phyloP scores from a whole-genome alignment of 2,888 invertebrate genomes.

The Melieria crassipennis region DNA sequence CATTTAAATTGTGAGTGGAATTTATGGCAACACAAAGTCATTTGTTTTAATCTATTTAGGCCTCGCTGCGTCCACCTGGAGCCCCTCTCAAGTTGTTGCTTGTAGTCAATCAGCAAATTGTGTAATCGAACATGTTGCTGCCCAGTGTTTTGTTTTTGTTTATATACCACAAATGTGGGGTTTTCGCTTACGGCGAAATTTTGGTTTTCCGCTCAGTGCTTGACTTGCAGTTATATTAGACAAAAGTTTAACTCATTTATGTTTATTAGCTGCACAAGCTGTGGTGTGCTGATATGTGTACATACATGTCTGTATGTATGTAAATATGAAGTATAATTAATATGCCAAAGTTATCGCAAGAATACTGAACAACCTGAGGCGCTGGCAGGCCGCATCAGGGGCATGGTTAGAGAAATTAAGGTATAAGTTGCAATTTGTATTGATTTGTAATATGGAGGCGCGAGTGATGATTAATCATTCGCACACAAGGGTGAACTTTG shows the following conservation, averaged over 20 bases:
- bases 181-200: too few relatives aligned
- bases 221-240: conserved; percentile 3
- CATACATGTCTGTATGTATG: not conserved
- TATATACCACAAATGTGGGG: too few relatives aligned
- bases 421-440: not conserved
- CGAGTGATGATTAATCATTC: not conserved
- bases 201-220: not conserved
- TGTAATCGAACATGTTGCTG: too few relatives aligned
- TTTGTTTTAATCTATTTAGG: too few relatives aligned
- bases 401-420: not conserved
- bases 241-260: conserved; percentile 1
- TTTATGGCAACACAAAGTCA: too few relatives aligned
- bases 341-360: conserved; percentile 1
- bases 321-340: not conserved
- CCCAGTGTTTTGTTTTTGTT: too few relatives aligned
- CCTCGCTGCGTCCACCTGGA: too few relatives aligned
- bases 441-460: not conserved
- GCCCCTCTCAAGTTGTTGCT: too few relatives aligned
- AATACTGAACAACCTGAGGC: not conserved
- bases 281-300: not conserved
- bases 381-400: not conserved
- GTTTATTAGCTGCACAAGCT: not conserved
- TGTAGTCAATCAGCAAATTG: too few relatives aligned
- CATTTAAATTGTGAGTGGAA: too few relatives aligned
- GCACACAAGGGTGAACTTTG: too few relatives aligned